phyloP scores from a whole-genome alignment of 1,140 invertebrate species.

The Zaprionus tsacasi region DNA sequence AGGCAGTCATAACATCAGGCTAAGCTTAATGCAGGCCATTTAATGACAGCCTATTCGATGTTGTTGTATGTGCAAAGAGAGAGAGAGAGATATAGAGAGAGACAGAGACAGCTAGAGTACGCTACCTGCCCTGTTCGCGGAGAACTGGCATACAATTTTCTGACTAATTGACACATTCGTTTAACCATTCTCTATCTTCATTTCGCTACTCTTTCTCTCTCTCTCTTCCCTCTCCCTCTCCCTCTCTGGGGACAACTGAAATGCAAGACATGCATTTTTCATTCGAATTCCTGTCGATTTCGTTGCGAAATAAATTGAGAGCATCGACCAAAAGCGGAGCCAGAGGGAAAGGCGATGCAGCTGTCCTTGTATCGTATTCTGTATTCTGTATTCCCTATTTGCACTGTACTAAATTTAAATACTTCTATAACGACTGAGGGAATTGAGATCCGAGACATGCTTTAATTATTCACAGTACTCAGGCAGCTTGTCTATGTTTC shows the following conservation, averaged over 20 bases:
- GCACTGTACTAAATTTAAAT: background rate
- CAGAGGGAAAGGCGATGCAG: background rate
- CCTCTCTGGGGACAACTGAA: background rate
- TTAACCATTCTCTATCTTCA: conserved; percentile 6
- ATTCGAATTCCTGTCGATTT: conserved; percentile 16
- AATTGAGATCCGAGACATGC: background rate
- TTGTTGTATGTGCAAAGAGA: background rate
- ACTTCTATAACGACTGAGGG: background rate
- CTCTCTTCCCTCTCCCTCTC: no score
- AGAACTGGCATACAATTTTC: background rate
- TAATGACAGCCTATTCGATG: background rate
- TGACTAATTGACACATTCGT: conserved; percentile 13
- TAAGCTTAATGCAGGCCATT: conserved; percentile 4
- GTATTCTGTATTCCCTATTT: background rate
- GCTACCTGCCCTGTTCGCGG: background rate
- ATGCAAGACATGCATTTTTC: conserved; percentile 23
- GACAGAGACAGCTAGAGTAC: background rate
- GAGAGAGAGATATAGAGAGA: background rate
- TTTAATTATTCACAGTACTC: background rate
- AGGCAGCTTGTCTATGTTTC: background rate
- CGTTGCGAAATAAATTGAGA: conserved; percentile 30
- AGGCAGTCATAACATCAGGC: background rate
- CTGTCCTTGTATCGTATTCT: background rate
- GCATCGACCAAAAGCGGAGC: background rate
- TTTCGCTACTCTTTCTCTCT: background rate